Percentiles rank a stretch among this genome's conserved stretches.
Conservation (phyloP, 2,888 invertebrate species). For the Asteroscopus sphinx region DNA sequence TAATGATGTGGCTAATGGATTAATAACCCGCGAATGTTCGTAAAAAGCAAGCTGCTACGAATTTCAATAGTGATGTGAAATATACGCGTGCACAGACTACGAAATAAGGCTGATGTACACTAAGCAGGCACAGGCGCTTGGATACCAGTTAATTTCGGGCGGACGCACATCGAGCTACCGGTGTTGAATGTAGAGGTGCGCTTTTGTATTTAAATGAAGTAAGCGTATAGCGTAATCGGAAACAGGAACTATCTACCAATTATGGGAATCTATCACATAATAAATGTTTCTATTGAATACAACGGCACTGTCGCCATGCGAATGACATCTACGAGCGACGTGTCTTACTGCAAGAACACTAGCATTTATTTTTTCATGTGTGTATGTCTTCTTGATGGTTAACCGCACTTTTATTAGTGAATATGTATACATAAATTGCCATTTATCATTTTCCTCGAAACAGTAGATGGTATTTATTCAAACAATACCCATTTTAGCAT, state of each 20-base stretch:
- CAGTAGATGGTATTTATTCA: constrained; percentile 60
- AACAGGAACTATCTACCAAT: constrained; percentile 77
- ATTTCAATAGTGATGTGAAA: constrained; percentile 41
- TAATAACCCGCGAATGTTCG: constrained; percentile 36
- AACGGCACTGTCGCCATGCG: constrained; percentile 46
- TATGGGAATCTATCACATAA: constrained; percentile 62
- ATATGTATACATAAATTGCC: constrained; percentile 33
- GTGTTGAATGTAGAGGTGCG: constrained; percentile 61
- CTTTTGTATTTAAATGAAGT: constrained; percentile 82
- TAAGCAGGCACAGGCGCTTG: constrained; percentile 14
- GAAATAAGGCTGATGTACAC: constrained; percentile 41
- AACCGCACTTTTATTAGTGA: constrained; percentile 33
- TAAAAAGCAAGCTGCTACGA: constrained; percentile 29
- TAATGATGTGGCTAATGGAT: constrained; percentile 35
- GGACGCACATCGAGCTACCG: constrained; percentile 58
- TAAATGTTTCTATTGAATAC: constrained; percentile 48
- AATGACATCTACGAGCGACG: constrained; percentile 13
- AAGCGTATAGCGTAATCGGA: constrained; percentile 72
- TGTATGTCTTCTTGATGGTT: constrained; percentile 9
- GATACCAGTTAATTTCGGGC: constrained; percentile 57
- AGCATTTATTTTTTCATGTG: constrained; percentile 7
- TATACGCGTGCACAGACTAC: constrained; percentile 51
- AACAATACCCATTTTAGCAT: constrained; percentile 82
- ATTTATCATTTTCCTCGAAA: constrained; percentile 58
- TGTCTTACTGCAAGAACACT: constrained; percentile 13